Percentiles rank a stretch among this genome's conserved stretches.
Evolutionary conservation across 2,888 invertebrate species (phyloP).

Genomic region (Cosmia trapezina): DNA sequence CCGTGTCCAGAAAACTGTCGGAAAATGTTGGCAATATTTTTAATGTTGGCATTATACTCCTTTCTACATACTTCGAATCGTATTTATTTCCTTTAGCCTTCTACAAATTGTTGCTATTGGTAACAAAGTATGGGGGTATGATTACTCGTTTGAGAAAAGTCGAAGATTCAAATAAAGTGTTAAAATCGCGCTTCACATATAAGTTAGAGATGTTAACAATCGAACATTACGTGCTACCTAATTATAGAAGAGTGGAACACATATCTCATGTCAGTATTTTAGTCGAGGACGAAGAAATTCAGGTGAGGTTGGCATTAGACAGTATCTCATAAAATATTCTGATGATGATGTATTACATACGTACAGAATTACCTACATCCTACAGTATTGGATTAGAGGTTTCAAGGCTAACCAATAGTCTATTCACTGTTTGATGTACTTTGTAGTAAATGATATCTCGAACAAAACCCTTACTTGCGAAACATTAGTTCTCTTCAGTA

Average conservation of each 20-base stretch:
- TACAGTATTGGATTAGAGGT: slow-evolving; percentile 33
- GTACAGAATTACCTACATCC: not conserved
- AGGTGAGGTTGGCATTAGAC: slow-evolving; percentile 64
- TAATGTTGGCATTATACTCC: slow-evolving; percentile 61
- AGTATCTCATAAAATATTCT: not conserved
- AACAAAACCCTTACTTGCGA: slow-evolving; percentile 7
- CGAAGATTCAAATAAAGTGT: slow-evolving; percentile 34
- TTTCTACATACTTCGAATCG: slow-evolving; percentile 74
- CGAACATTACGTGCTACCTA: slow-evolving; percentile 50
- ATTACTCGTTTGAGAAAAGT: slow-evolving; percentile 39
- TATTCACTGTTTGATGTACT: slow-evolving; percentile 3
- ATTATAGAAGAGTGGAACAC: slow-evolving; percentile 55
- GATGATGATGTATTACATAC: not conserved
- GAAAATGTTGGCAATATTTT: slow-evolving; percentile 63
- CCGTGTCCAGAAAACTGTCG: slow-evolving; percentile 63
- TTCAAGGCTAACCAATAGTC: slow-evolving; percentile 11
- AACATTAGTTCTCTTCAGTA: not conserved
- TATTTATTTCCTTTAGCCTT: slow-evolving; percentile 76
- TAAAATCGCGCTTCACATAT: slow-evolving; percentile 70
- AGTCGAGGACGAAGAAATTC: slow-evolving; percentile 70
- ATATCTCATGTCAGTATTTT: slow-evolving; percentile 75
- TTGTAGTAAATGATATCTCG: not conserved
- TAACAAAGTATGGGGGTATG: slow-evolving; percentile 72
- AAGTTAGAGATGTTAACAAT: slow-evolving; percentile 74
- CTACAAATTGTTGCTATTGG: slow-evolving; percentile 76